Evolutionary conservation across 2,113 vertebrate species (phyloP).

Genomic region (Ia io): DNA sequence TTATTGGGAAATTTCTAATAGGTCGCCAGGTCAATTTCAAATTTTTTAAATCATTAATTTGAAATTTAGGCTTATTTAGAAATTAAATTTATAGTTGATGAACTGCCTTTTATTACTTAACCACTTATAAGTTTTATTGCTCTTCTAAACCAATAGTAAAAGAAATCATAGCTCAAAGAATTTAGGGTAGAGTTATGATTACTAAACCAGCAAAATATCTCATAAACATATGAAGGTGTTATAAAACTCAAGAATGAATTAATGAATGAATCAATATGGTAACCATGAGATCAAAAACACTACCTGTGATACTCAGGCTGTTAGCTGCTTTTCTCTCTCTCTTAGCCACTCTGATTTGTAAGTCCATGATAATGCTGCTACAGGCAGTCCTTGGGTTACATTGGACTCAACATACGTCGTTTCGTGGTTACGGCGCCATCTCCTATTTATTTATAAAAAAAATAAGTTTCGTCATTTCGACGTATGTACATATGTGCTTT

Average conservation of each 20-base stretch:
- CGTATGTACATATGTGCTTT: too few species aligned
- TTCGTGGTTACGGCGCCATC: too few species aligned
- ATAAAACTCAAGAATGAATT: not conserved
- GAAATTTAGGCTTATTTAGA: not conserved
- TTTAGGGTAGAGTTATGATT: not conserved
- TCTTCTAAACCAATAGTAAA: conserved; percentile 32
- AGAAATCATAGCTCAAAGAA: conserved; percentile 35
- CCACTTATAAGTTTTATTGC: not conserved
- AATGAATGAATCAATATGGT: not conserved
- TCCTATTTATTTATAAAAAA: too few species aligned
- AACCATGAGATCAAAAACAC: not conserved
- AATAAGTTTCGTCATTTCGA: too few species aligned
- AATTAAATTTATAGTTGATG: not conserved
- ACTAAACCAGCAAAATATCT: not conserved
- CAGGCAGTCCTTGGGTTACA: too few species aligned
- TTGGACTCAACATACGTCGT: too few species aligned
- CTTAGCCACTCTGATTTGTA: not conserved
- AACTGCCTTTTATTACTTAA: not conserved
- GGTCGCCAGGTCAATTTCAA: not conserved
- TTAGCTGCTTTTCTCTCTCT: conserved; percentile 19
- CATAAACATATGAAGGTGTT: not conserved
- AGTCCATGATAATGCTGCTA: not conserved
- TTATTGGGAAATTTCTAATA: not conserved
- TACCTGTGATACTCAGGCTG: not conserved
- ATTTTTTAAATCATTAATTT: not conserved